phyloP scores from a whole-genome alignment of 2,797 vertebrate genomes.

The Arctocebus calabarensis region DNA sequence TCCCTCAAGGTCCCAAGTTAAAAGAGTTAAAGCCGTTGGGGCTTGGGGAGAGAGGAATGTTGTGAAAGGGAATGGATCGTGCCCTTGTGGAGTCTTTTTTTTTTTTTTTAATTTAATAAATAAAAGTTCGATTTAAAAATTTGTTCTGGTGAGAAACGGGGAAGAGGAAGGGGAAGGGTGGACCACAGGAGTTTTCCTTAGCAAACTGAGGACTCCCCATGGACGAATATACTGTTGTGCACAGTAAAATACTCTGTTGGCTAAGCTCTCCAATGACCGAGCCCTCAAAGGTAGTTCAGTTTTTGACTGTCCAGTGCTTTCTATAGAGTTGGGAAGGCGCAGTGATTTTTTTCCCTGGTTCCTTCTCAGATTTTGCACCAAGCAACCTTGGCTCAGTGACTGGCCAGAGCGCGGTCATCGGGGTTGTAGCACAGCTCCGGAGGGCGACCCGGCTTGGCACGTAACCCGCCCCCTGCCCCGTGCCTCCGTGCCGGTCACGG shows the following conservation, averaged over 20 bases:
- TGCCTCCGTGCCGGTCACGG: constrained; percentile 62
- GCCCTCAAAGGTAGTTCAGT: background rate
- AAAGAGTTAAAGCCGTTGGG: constrained; percentile 62
- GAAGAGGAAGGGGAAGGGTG: background rate
- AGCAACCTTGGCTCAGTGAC: background rate
- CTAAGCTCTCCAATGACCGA: background rate
- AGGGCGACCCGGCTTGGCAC: constrained; percentile 52
- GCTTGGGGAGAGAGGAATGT: constrained; percentile 67
- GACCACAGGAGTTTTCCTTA: background rate
- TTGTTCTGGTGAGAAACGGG: constrained; percentile 64
- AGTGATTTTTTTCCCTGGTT: background rate
- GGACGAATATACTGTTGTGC: background rate
- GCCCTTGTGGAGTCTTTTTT: constrained; percentile 74
- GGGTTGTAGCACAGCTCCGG: background rate
- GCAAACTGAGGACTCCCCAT: background rate
- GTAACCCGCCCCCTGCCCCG: constrained; percentile 29
- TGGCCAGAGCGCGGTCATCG: background rate
- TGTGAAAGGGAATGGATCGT: constrained; percentile 66
- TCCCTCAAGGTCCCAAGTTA: constrained; percentile 68
- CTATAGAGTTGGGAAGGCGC: background rate
- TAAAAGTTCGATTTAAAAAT: constrained; percentile 76
- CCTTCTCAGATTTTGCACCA: background rate
- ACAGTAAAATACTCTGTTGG: background rate
- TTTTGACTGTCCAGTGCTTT: background rate
- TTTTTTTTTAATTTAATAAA: constrained; percentile 82